Percentiles rank a stretch among this genome's conserved stretches.
Evolutionary conservation across 1,140 invertebrate species (phyloP).

Genomic region (Leptoteleia sp.): DNA sequence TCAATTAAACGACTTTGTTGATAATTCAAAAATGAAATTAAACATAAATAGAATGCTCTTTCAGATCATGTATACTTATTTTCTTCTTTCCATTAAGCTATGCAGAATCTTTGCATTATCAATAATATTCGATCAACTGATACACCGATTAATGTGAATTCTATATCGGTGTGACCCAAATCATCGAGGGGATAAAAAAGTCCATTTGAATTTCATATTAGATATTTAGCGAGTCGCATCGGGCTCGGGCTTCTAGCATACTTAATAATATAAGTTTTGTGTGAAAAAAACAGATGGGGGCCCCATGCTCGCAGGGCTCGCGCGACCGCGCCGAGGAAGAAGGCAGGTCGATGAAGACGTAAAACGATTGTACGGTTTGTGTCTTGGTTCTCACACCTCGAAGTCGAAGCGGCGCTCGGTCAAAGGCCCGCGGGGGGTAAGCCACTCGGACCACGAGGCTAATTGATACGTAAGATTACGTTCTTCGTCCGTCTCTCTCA

Average conservation of each 20-base stretch:
- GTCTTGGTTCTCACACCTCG: slow-evolving; percentile 79
- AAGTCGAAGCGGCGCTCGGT: slow-evolving; percentile 78
- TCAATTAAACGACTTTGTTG: too few species aligned
- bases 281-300: slow-evolving; percentile 60
- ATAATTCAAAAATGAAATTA: too few species aligned
- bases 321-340: slow-evolving; percentile 28
- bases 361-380: slow-evolving; percentile 67
- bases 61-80: too few species aligned
- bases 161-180: slow-evolving; percentile 2
- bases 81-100: too few species aligned
- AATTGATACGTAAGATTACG: slow-evolving; percentile 82
- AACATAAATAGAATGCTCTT: too few species aligned
- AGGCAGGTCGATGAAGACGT: slow-evolving; percentile 70
- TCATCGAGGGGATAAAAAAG: slow-evolving; percentile 24
- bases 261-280: slow-evolving; percentile 24
- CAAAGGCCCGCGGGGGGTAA: slow-evolving; percentile 82
- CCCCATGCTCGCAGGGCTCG: slow-evolving; percentile 39
- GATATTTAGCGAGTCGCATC: slow-evolving; percentile 40
- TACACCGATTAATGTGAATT: slow-evolving; percentile 16
- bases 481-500: slow-evolving; percentile 68
- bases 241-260: slow-evolving; percentile 29
- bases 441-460: slow-evolving; percentile 79
- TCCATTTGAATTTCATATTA: slow-evolving; percentile 58
- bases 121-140: slow-evolving; percentile 17
- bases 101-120: too few species aligned